Percentiles rank a stretch among this genome's conserved stretches.
Conservation (phyloP, 2,888 invertebrate genomes). For the Pammene aurita region DNA sequence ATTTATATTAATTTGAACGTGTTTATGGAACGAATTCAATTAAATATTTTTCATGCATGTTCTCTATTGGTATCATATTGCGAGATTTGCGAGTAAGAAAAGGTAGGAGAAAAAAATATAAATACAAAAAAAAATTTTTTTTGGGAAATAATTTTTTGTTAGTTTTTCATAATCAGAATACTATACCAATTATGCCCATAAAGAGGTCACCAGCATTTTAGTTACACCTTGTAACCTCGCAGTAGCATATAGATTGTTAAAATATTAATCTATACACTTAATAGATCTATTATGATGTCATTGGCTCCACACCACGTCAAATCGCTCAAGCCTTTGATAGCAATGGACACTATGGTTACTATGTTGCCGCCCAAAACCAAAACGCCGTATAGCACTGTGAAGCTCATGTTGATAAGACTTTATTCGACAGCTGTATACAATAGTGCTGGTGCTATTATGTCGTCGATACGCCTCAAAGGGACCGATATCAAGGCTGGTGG, state of each 20-base stretch:
- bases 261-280: constrained; percentile 1
- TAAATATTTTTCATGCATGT: too few species aligned
- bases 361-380: neutral
- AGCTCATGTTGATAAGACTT: neutral
- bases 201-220: too few species aligned
- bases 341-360: neutral
- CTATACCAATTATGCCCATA: too few species aligned
- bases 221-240: too few species aligned
- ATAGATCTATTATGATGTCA: constrained; percentile 2
- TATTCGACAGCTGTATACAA: neutral
- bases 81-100: too few species aligned
- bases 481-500: constrained; percentile 18
- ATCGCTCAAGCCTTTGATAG: neutral
- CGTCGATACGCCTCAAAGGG: constrained; percentile 15
- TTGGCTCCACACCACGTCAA: neutral
- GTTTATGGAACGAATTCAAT: too few species aligned
- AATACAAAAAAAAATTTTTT: too few species aligned
- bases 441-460: constrained; percentile 18
- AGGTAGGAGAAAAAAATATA: too few species aligned
- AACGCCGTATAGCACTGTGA: neutral
- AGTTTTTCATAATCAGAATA: too few species aligned
- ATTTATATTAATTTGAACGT: too few species aligned
- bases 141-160: too few species aligned
- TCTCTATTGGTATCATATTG: too few species aligned
- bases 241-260: neutral